Evolutionary conservation across 2,113 vertebrate genomes (phyloP).

Genomic region (Etheostoma cragini): DNA sequence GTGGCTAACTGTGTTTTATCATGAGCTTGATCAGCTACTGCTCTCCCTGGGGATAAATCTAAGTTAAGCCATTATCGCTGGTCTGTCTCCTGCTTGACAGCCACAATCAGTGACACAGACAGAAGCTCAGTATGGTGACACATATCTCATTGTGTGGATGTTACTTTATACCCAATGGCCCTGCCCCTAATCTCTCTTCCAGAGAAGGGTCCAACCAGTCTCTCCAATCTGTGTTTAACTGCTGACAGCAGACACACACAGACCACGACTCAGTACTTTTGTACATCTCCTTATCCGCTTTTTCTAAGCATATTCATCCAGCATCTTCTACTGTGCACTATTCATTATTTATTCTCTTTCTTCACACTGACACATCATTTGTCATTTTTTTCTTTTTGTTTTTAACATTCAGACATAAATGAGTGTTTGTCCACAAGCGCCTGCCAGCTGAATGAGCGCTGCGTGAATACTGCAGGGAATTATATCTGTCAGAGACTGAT

Average conservation of each 20-base stretch:
- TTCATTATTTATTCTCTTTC: constrained; percentile 19
- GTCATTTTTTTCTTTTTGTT: constrained; percentile 20
- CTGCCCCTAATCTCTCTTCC: constrained; percentile 43
- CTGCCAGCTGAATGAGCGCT: constrained; percentile 88
- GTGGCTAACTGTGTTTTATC: constrained; percentile 27
- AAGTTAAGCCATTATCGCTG: constrained; percentile 32
- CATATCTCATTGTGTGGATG: constrained; percentile 50
- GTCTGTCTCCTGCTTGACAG: constrained; percentile 31
- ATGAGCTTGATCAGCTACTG: constrained; percentile 15
- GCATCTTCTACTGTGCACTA: not conserved
- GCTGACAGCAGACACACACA: constrained; percentile 25
- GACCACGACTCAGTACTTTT: not conserved
- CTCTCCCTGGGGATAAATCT: constrained; percentile 6
- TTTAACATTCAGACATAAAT: constrained; percentile 86
- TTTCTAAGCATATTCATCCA: constrained; percentile 5
- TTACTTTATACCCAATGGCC: constrained; percentile 37
- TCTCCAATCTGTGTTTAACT: constrained; percentile 38
- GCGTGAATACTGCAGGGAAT: constrained; percentile 89
- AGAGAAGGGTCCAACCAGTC: constrained; percentile 40
- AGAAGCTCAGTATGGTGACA: constrained; percentile 38
- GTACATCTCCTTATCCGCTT: constrained; percentile 22
- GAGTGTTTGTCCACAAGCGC: constrained; percentile 89
- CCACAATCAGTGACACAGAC: constrained; percentile 36
- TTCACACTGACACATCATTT: constrained; percentile 20
- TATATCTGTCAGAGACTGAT: constrained; percentile 87